phyloP scores from a whole-genome alignment of 2,797 vertebrate genomes.

The Octomys mimax region DNA sequence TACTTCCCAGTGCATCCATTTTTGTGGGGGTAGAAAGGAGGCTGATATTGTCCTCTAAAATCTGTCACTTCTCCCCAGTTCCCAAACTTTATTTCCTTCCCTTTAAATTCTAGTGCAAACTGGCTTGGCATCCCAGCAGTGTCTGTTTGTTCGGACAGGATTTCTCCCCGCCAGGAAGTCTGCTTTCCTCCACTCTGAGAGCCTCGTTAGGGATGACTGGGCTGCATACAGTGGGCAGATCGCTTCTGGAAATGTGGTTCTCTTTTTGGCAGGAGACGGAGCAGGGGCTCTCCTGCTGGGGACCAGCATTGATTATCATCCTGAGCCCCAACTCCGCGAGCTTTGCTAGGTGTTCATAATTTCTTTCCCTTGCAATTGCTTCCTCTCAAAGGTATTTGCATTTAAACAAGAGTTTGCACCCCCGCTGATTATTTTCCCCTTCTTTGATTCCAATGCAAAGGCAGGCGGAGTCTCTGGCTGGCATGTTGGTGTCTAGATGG shows the following conservation, averaged over 20 bases:
- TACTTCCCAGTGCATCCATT: not conserved
- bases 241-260: constrained; percentile 1
- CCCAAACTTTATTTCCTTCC: constrained; percentile 49
- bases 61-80: not conserved
- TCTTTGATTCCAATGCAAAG: constrained; percentile 66
- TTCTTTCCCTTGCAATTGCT: constrained; percentile 68
- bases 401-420: constrained; percentile 80
- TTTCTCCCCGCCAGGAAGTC: constrained; percentile 18
- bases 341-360: constrained; percentile 60
- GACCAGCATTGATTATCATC: not conserved
- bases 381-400: constrained; percentile 81
- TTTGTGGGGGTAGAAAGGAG: not conserved
- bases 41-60: not conserved
- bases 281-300: constrained; percentile 27
- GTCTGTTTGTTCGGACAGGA: not conserved
- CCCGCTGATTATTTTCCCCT: constrained; percentile 56
- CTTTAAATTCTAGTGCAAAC: constrained; percentile 68
- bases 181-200: not conserved
- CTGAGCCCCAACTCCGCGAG: not conserved
- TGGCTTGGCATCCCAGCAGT: not conserved
- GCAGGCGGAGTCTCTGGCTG: constrained; percentile 33
- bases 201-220: constrained; percentile 25
- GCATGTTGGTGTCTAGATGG: constrained; percentile 62
- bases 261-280: constrained; percentile 57
- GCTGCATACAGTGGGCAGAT: not conserved